A percentile compares a stretch with the other conserved stretches of the same genome.
These are phyloP conservation scores for Patella pellucida DNA, from an alignment of 2,888 invertebrate species.

Conservation along the genomic window DNA sequence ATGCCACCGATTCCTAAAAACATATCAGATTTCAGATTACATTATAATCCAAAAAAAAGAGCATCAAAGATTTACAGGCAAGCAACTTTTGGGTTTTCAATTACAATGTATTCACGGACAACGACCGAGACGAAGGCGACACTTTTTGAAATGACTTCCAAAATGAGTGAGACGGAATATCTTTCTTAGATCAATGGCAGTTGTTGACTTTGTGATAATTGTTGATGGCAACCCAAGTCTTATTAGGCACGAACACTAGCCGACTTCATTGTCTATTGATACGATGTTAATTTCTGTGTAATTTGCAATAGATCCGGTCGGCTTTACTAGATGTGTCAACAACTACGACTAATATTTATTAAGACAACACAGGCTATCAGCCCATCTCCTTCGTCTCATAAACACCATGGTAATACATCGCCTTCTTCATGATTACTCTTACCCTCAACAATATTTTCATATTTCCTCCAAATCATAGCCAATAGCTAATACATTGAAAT, in stretches of 20 bases:
- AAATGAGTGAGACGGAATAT: background rate
- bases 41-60: no score
- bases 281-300: slow-evolving; percentile 31
- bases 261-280: slow-evolving; percentile 18
- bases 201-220: slow-evolving; percentile 7
- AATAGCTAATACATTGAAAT: slow-evolving; percentile 28
- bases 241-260: slow-evolving; percentile 10
- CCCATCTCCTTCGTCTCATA: slow-evolving; percentile 8
- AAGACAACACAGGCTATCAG: slow-evolving; percentile 25
- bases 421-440: slow-evolving; percentile 27
- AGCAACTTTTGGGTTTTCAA: no score
- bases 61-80: no score
- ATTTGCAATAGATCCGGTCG: slow-evolving; percentile 32
- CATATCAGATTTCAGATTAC: no score
- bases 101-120: no score
- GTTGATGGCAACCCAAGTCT: background rate
- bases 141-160: background rate
- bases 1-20: no score
- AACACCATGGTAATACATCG: slow-evolving; percentile 9
- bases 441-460: slow-evolving; percentile 32
- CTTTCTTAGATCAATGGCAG: background rate
- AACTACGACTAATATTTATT: slow-evolving; percentile 29
- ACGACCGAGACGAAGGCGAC: no score
- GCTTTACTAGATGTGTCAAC: slow-evolving; percentile 30
- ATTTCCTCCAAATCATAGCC: slow-evolving; percentile 32